A percentile compares a stretch with the other conserved stretches of the same genome.
Evolutionary conservation across 2,888 invertebrate genomes (phyloP).

Genomic region (Tortricodes alternella): DNA sequence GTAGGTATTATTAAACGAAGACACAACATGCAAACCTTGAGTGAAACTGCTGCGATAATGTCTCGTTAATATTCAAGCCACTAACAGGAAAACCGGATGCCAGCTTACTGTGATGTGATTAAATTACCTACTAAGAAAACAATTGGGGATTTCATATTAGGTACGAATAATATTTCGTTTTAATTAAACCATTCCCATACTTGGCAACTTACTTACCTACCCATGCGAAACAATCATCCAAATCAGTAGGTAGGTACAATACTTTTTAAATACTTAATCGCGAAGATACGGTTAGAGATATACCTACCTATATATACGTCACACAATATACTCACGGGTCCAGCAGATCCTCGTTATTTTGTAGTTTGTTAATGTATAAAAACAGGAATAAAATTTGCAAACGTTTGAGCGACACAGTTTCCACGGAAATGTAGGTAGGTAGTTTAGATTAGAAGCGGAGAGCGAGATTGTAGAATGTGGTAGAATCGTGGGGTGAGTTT

Average conservation of each 20-base stretch:
- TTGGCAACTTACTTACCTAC: too few relatives aligned
- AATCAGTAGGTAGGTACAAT: too few relatives aligned
- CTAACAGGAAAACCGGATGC: conserved; percentile 26
- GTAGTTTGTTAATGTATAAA: too few relatives aligned
- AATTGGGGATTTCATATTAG: not conserved
- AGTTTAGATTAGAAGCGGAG: conserved; percentile 19
- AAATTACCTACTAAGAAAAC: conserved; percentile 9
- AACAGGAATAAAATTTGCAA: too few relatives aligned
- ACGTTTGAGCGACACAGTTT: conserved; percentile 2
- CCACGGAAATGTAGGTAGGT: conserved; percentile 4
- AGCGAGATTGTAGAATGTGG: conserved; percentile 22
- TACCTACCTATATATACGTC: too few relatives aligned
- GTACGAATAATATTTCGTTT: not conserved
- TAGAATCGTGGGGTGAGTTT: conserved; percentile 35
- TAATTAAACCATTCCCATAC: too few relatives aligned
- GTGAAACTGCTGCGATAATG: conserved; percentile 6
- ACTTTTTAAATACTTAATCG: too few relatives aligned
- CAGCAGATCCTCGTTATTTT: too few relatives aligned
- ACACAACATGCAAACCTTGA: conserved; percentile 19
- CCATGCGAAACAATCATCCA: too few relatives aligned
- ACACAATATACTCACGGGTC: too few relatives aligned
- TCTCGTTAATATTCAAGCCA: conserved; percentile 15
- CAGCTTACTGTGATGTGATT: not conserved
- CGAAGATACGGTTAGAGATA: too few relatives aligned
- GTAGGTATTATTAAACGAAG: not conserved